phyloP scores from a whole-genome alignment of 2,113 vertebrate species.

The Arizona elegans region DNA sequence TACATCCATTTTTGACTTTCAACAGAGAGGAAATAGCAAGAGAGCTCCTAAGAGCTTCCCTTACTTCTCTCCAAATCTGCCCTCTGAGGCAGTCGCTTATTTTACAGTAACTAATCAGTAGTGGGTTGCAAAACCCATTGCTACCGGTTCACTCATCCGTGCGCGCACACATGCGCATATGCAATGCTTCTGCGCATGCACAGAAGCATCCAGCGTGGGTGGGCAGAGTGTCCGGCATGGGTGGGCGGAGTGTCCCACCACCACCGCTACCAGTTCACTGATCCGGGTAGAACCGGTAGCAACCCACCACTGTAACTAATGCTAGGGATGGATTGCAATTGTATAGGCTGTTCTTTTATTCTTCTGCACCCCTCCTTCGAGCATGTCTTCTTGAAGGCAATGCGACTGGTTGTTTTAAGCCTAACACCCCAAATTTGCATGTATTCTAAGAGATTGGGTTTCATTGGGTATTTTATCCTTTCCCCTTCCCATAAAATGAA shows the following conservation, averaged over 20 bases:
- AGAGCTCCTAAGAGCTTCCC: background rate
- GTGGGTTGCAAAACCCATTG: too few relatives aligned
- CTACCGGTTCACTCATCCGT: too few relatives aligned
- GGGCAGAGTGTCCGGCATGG: too few relatives aligned
- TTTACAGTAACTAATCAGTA: background rate
- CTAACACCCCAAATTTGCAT: background rate
- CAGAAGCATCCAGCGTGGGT: too few relatives aligned
- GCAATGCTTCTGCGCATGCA: too few relatives aligned
- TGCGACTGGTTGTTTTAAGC: background rate
- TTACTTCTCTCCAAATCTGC: background rate
- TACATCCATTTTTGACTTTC: background rate
- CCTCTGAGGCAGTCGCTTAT: background rate
- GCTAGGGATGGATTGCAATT: background rate
- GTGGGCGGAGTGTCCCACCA: too few relatives aligned
- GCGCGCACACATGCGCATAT: too few relatives aligned
- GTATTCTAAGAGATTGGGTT: background rate
- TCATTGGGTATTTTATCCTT: conserved; percentile 7
- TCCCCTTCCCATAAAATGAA: background rate
- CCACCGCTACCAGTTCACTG: too few relatives aligned
- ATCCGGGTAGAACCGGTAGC: too few relatives aligned
- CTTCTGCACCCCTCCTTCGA: background rate
- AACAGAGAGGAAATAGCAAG: background rate
- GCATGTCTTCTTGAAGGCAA: background rate
- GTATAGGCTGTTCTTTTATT: background rate
- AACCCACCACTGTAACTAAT: background rate